A percentile compares a stretch with the other conserved stretches of the same genome.
Evolutionary conservation across 2,797 vertebrate genomes (phyloP).

Genomic region (Acestrorhynchus altus): DNA sequence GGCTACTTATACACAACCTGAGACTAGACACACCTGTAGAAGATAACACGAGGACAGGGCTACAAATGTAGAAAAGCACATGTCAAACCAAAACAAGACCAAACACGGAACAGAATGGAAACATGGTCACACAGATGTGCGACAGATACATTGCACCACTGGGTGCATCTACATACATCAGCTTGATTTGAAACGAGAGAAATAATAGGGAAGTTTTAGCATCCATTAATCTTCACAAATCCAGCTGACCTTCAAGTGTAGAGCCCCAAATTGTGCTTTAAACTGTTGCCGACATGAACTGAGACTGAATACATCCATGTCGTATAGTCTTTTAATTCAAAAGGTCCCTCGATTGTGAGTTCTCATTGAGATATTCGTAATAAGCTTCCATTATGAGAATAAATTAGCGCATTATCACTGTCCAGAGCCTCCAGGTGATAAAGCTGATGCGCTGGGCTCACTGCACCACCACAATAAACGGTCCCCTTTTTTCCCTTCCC

Average conservation of each 20-base stretch:
- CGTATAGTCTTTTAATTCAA: constrained; percentile 50
- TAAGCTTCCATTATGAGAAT: constrained; percentile 60
- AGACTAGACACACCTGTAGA: too few relatives aligned
- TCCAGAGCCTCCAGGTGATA: constrained; percentile 48
- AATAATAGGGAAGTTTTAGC: background rate
- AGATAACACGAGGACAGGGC: too few relatives aligned
- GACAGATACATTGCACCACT: too few relatives aligned
- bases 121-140: too few relatives aligned
- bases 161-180: background rate
- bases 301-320: constrained; percentile 10
- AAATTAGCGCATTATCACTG: constrained; percentile 62
- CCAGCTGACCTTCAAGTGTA: constrained; percentile 37
- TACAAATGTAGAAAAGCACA: too few relatives aligned
- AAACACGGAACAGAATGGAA: too few relatives aligned
- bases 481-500: constrained; percentile 44
- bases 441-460: constrained; percentile 48
- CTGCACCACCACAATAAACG: constrained; percentile 53
- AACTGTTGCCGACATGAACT: constrained; percentile 19
- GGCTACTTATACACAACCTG: too few relatives aligned
- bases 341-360: constrained; percentile 43
- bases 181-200: background rate
- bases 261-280: constrained; percentile 13
- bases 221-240: constrained; percentile 23
- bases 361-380: constrained; percentile 57
- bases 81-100: too few relatives aligned